Percentiles rank a stretch among this genome's conserved stretches.
Conservation (phyloP, 1,140 invertebrate genomes). For the Hydropsyche tenuis region DNA sequence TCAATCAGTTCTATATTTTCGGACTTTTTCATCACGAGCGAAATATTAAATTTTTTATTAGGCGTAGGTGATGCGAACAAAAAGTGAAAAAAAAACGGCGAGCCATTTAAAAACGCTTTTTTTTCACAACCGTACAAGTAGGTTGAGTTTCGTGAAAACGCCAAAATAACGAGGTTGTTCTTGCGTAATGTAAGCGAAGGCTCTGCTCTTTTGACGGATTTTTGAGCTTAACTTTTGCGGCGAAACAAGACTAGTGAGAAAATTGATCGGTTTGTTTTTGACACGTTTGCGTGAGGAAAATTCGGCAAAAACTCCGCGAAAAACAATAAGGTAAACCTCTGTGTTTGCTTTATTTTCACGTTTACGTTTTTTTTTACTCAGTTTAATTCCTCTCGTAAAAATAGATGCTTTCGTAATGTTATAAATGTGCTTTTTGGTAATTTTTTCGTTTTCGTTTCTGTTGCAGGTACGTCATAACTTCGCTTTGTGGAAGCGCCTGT, state of each 20-base stretch:
- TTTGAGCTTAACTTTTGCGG: slow-evolving; percentile 20
- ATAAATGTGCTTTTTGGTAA: no score
- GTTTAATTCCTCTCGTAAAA: no score
- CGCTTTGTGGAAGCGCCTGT: slow-evolving; percentile 81
- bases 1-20: neutral
- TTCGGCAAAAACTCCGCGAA: neutral
- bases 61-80: neutral
- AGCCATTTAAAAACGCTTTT: neutral
- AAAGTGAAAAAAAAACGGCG: neutral
- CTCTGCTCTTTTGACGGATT: slow-evolving; percentile 17
- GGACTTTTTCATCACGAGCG: no score
- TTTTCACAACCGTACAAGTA: no score
- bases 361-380: no score
- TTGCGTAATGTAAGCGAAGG: slow-evolving; percentile 10
- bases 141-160: neutral
- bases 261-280: slow-evolving; percentile 37
- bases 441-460: slow-evolving; percentile 47
- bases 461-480: slow-evolving; percentile 84
- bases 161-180: slow-evolving; percentile 31
- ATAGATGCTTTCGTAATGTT: no score
- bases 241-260: slow-evolving; percentile 17
- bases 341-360: no score
- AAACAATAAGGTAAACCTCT: no score
- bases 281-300: slow-evolving; percentile 28
- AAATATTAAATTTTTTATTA: neutral